Evolutionary conservation across 2,888 invertebrate species (phyloP), one percentile per base, ranked within the genome.

Genomic region (Stramonita haemastoma): DNA sequence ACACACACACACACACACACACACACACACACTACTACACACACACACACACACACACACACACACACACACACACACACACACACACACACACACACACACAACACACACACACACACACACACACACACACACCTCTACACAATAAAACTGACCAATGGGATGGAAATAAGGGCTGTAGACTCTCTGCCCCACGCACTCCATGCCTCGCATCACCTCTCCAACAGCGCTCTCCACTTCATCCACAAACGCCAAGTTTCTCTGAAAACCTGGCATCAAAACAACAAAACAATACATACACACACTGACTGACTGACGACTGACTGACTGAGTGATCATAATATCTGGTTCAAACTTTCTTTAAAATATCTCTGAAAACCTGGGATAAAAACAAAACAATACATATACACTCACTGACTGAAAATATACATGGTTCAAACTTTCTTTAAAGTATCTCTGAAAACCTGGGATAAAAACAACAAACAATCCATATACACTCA

Each of bases 161-260:
- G 87, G 88, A 85, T 92, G 90, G 88, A 77, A 91, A 88, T 92
- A 92, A 19, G 91, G 91, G 22, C 90, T 91, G 87, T 87, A 86
- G 11, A 89, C 89, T 34, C 84, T 86, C 6, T 84, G 19, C 15
- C 83, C 70, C 29, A 90, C 89, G 81, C 87, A 92, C 19, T 91
- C 70, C 34, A 85, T 32, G 84, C 91, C 91, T 56, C 91, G 90
- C 5, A 92, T 81, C 15, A 89, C 89, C 70, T 91, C 90, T 11
- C n/a, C 57, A 19, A 92, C 56, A 15, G 88, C 89, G 0, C 83
- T 57, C 26, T 90, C 87, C 36, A 92, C 89, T 60, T 91, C 89
- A 34, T 83, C 57, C 32, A 73, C 73, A 84, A 87, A 85, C 46
- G 57, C 13, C 56, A 34, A 2, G 46, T 77, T 56, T 79, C 19